Base-by-base conservation (phyloP, 2,888 invertebrate genomes). In the Cryptosula pallasiana region DNA sequence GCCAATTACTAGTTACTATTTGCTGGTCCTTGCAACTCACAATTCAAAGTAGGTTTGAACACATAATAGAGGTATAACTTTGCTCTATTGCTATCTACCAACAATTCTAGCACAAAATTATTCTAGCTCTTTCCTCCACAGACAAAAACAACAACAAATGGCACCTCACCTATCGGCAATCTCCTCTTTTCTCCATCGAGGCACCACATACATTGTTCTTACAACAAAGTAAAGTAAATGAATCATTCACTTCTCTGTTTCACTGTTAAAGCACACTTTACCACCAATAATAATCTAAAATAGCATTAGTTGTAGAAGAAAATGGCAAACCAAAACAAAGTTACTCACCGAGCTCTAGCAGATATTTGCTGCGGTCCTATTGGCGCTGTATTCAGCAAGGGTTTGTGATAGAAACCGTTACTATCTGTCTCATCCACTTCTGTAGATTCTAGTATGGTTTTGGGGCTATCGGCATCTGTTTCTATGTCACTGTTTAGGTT, bases 341-440 rank as follows among this genome's bases (percentile, higher is more conserved):
- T 25, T 23, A 57, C 57, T 57, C 57, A 63, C 63, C 63, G 25
- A 2, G 63, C 63, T 13, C 63, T 27, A 27, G 63, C 63, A 13
- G 63, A 63, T 9, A 63, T 32, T 63, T 63, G 63, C 63, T 63
- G 63, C 29, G 63, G 63, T 32, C 63, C 63, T 32, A 32, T 5
- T 25, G 63, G 63, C 25, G 63, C 63, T 13, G 63, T 13, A 32
- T 63, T 63, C 5, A 32, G 25, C 25, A 63, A 16, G 20, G 63
- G 63, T n/a, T 63, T 63, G 32, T 63, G 63, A 27, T 63, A 63
- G 9, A 5, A 13, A 5, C 25, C n/a, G 5, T 13, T 63, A 25
- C 57, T 57, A 23, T 57, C 57, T 57, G 20, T 25, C 57, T 5
- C 57, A 57, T 16, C n/a, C 5, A 16, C 25, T 16, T 57, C 25